These are phyloP conservation scores for Agapornis roseicollis DNA, from an alignment of 2,113 vertebrate species.

Conservation along the genomic window DNA sequence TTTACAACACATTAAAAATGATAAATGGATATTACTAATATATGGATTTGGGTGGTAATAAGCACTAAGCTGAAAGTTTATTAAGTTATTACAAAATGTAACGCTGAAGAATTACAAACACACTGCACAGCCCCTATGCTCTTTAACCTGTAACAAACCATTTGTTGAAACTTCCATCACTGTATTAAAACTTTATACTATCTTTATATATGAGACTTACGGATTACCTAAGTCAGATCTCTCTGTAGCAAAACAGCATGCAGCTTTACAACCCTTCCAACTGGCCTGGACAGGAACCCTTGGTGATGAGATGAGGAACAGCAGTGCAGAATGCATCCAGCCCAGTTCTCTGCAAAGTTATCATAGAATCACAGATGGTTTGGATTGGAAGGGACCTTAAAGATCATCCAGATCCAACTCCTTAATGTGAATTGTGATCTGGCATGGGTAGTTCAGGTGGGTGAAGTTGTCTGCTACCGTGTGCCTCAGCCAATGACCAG, in stretches of 20 bases:
- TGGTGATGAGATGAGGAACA: neutral
- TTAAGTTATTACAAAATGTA: neutral
- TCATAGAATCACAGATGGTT: neutral
- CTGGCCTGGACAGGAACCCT: neutral
- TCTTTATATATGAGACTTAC: no score
- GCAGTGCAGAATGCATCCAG: neutral
- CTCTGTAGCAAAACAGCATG: neutral
- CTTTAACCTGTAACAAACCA: neutral
- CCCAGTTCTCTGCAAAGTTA: neutral
- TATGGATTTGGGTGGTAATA: neutral
- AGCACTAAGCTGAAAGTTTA: neutral
- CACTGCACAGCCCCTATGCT: neutral
- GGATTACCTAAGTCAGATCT: no score
- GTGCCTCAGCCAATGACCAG: neutral
- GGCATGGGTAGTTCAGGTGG: accelerated
- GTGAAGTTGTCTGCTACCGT: neutral
- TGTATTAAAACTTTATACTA: neutral
- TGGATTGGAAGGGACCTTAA: neutral
- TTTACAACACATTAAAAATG: neutral
- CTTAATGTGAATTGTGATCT: neutral
- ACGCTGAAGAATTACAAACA: neutral
- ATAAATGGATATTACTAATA: neutral
- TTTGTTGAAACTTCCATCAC: neutral
- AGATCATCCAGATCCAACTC: neutral
- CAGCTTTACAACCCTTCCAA: neutral